Evolutionary conservation across 2,888 invertebrate genomes (phyloP).

Genomic region (Bellardia bayeri): DNA sequence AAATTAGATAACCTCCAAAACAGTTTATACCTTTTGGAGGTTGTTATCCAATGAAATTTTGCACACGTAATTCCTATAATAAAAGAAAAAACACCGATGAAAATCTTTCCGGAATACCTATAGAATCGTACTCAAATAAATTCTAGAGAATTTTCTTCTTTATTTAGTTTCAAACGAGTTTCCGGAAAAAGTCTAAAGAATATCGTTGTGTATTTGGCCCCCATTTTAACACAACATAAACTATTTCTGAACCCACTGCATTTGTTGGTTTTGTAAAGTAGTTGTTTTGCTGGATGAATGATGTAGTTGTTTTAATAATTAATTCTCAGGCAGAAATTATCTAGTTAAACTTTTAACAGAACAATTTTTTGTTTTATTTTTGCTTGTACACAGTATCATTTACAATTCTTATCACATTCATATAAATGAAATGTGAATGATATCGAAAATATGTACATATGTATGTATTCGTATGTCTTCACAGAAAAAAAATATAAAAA

Average conservation of each 20-base stretch:
- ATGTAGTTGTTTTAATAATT: conserved; percentile 57
- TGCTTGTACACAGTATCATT: background rate
- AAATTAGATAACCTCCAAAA: no score
- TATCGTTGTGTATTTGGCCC: background rate
- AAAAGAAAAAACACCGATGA: no score
- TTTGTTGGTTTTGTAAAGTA: background rate
- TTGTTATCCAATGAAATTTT: no score
- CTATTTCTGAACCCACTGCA: background rate
- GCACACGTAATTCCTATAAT: no score
- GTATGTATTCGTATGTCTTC: background rate
- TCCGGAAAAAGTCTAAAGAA: no score
- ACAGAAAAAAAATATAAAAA: conserved; percentile 2
- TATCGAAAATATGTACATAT: conserved; percentile 22
- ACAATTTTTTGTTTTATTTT: conserved; percentile 28
- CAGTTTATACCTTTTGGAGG: no score
- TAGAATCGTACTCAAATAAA: no score
- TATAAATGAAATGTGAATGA: background rate
- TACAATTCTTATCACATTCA: conserved; percentile 55
- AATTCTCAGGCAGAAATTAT: conserved; percentile 63
- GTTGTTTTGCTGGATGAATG: background rate
- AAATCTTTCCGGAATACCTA: no score
- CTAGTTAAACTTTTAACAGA: conserved; percentile 50
- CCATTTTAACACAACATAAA: background rate
- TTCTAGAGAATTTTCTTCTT: no score
- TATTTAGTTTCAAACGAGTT: no score